Base-by-base conservation (phyloP, 2,888 invertebrate genomes). In the Tenthredo distinguenda region DNA sequence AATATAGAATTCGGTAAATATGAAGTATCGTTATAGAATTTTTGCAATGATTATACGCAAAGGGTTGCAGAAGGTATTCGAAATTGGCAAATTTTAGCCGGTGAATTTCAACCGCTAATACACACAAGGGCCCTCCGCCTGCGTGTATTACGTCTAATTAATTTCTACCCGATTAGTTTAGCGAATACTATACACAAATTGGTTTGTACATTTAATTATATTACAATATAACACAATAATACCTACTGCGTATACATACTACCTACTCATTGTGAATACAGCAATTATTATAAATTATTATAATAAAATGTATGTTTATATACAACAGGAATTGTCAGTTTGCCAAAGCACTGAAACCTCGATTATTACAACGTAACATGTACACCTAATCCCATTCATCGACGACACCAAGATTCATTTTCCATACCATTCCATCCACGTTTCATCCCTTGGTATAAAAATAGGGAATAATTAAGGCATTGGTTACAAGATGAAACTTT, bases 221-320 rank as follows among this genome's bases (percentile, higher is more conserved):
- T 87, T 89, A 90, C 88, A 88, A 55, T 55, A 55, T 68, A 31
- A 68, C 34, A 68, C 34, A 34, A 68, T 68, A 68, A 50, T 50
- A 50, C 50, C 18, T n/a, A 50, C 50, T 50, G 18, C 50, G 50
- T 50, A 50, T 50, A n/a, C 18, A n/a, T 89, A 90, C 88, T 40
- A 62, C 90, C 88, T 90, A 91, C 88, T 90, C 90, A 90, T 89
- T 91, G 91, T 91, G 91, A 91, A 91, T 91, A 91, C 89, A 87
- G 87, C 89, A 90, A 90, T 90, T 91, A 88, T 88, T 88, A 91
- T 90, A 88, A 90, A 91, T 91, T 89, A 90, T 87, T 89, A 81
- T 40, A 91, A 91, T 91, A 91, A 91, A 91, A 90, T 91, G 91
- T 91, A 91, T 91, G 91, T 91, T 91, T 91, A 89, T 91, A 85